Percentiles rank a stretch among this genome's conserved stretches.
Conservation (phyloP, 2,113 vertebrate species). For the Bufo gargarizans region DNA sequence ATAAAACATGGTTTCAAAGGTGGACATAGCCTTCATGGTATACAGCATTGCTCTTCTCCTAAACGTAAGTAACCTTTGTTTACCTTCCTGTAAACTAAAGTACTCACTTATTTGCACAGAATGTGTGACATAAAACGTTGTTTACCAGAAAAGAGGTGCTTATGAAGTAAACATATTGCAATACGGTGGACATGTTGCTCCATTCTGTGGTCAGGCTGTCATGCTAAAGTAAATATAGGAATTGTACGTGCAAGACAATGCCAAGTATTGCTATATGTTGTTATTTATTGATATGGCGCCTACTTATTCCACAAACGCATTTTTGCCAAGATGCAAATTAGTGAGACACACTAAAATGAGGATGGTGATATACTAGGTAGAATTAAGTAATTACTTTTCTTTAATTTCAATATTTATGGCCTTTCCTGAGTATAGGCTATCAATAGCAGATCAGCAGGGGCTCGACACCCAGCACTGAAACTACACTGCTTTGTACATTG, state of each 20-base stretch:
- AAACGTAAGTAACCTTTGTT: neutral
- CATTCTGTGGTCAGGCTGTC: conserved; percentile 21
- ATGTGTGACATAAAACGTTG: neutral
- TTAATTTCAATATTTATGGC: too few species aligned
- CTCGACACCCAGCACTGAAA: too few species aligned
- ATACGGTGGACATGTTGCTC: conserved; percentile 35
- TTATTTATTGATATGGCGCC: neutral
- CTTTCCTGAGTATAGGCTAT: too few species aligned
- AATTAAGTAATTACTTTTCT: too few species aligned
- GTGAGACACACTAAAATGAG: too few species aligned
- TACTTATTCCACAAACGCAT: neutral
- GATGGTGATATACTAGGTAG: too few species aligned
- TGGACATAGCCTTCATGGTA: neutral
- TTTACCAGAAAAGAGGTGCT: conserved; percentile 43
- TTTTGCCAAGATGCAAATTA: too few species aligned
- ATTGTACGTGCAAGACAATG: neutral
- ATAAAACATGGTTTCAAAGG: too few species aligned
- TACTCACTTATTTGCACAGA: neutral
- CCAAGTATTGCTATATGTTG: neutral
- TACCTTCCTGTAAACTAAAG: neutral
- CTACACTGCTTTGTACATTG: too few species aligned
- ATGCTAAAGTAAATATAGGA: conserved; percentile 2
- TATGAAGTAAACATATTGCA: conserved; percentile 30
- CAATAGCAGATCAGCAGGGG: too few species aligned
- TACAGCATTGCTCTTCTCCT: neutral